A percentile compares a stretch with the other conserved stretches of the same genome.
Conservation (phyloP, 2,888 invertebrate genomes). For the Galerucella pusilla region DNA sequence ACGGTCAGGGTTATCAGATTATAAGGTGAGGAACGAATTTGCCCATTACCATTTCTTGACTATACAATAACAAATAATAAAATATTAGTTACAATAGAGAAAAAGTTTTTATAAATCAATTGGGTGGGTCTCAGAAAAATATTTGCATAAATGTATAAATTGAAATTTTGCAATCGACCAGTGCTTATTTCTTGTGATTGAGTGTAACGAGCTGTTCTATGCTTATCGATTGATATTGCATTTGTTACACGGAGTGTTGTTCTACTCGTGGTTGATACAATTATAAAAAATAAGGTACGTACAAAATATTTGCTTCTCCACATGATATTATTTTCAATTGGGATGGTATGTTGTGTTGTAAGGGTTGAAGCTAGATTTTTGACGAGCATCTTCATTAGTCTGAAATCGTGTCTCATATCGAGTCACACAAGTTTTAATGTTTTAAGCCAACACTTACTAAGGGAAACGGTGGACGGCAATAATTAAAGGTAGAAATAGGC, state of each 20-base stretch:
- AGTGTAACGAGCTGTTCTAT: constrained; percentile 1
- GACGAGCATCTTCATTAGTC: no score
- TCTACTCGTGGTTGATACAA: neutral
- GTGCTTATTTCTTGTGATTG: constrained; percentile 25
- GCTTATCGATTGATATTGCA: neutral
- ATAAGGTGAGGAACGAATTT: neutral
- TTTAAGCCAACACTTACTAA: no score
- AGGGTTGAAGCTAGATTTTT: no score
- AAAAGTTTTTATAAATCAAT: constrained; percentile 16
- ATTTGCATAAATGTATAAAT: constrained; percentile 40
- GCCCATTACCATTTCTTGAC: constrained; percentile 3
- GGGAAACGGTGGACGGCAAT: no score
- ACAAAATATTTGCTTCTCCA: no score
- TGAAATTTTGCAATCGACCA: constrained; percentile 22
- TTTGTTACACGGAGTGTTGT: neutral
- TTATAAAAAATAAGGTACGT: no score
- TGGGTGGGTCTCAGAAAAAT: constrained; percentile 35
- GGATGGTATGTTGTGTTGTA: no score
- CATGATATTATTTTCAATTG: no score
- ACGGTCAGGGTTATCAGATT: constrained; percentile 27
- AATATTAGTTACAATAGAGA: constrained; percentile 11
- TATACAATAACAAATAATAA: constrained; percentile 9
- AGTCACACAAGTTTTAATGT: no score
- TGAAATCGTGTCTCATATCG: no score
- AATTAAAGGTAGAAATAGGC: no score